phyloP scores from a whole-genome alignment of 2,113 vertebrate genomes.

The Pomatostomus ruficeps region DNA sequence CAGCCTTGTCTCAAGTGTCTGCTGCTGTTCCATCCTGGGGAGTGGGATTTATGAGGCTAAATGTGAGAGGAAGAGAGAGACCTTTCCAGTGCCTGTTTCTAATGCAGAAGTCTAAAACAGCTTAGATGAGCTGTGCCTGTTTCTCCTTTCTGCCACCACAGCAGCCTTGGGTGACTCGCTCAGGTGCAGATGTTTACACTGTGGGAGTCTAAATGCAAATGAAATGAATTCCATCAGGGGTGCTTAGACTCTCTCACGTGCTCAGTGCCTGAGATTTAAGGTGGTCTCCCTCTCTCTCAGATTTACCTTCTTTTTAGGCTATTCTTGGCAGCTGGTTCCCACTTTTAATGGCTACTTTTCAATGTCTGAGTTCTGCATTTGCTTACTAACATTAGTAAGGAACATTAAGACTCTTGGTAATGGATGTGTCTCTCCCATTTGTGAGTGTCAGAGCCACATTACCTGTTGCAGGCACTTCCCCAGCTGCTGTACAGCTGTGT shows the following conservation, averaged over 20 bases:
- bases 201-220: background rate
- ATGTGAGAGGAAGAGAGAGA: background rate
- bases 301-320: background rate
- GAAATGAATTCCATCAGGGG: background rate
- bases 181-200: background rate
- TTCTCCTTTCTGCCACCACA: background rate
- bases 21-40: background rate
- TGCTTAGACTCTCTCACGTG: background rate
- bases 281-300: background rate
- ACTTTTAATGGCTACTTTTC: background rate
- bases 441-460: background rate
- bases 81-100: background rate
- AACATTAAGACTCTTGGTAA: background rate
- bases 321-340: background rate
- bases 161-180: background rate
- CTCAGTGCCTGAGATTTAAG: background rate
- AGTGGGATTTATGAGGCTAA: background rate
- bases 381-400: background rate
- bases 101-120: background rate
- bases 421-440: background rate
- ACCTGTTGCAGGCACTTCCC: background rate
- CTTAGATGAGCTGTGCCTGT: background rate
- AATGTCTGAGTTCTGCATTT: background rate
- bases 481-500: background rate
- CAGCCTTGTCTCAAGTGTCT: background rate